Evolutionary conservation across 2,113 vertebrate species (phyloP), one percentile per base, ranked within the genome.

Genomic region (Datnioides undecimradiatus): DNA sequence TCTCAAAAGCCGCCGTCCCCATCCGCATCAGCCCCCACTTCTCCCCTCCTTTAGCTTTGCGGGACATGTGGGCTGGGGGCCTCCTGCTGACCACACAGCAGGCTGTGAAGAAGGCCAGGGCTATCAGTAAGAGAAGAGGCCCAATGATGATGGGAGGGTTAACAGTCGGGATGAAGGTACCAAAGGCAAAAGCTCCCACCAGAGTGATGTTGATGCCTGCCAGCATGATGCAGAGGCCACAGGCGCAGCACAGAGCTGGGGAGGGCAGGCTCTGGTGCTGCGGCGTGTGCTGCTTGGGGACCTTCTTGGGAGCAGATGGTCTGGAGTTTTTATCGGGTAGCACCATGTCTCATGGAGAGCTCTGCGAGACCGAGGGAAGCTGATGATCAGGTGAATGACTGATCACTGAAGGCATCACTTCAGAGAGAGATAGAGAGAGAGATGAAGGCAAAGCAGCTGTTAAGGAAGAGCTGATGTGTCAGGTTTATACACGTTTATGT

Each of bases 131-230:
- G 69, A 99, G 89, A 16, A 96, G 93, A 21, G 97, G 97, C 2
- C 98, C 98, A 0, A 97, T 95, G 82, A 99, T 86, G 76, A 99
- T 97, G 54, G 97, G 96, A 2, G 95, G 95, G 89, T 99, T 99
- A 89, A 91, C 92, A 13, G 95, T 17, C 0, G 97, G 96, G 9
- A 97, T 65, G 67, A 97, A 95, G 38, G 96, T 96, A 74, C 95
- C 95, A 9, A 97, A 97, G 9, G 97, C 96, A 57, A 99, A 97
- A 0, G 96, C 96, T 11, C 98, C 98, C 85, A 98, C 97, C 54
- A 99, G 89, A 13, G 98, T 99, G 92, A 99, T 97, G 94, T 99
- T 99, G 90, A 99, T 96, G 71, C 98, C 98, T 0, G 97, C 98
- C 19, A 99, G 92, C 96, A 99, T 96, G 93, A 97, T 95, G 93